These are phyloP conservation scores for Noctua janthina DNA, from an alignment of 2,888 invertebrate species.

Conservation along the genomic window DNA sequence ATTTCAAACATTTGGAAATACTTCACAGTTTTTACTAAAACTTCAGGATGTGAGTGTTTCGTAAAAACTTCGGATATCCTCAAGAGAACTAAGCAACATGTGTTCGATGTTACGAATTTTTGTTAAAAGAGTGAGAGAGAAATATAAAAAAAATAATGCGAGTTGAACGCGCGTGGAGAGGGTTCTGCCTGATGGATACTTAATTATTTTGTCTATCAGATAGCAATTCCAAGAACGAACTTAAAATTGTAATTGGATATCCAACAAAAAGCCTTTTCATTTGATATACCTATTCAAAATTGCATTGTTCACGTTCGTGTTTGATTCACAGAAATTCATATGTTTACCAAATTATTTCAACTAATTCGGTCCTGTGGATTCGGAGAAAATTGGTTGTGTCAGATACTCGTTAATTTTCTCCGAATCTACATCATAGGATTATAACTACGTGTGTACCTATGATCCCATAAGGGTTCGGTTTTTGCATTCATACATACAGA, in stretches of 20 bases:
- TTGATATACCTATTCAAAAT: background rate
- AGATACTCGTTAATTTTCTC: background rate
- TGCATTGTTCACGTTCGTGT: background rate
- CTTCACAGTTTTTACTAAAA: conserved; percentile 47
- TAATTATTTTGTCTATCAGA: background rate
- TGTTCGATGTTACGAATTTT: conserved; percentile 72
- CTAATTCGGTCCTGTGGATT: background rate
- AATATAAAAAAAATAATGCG: conserved; percentile 60
- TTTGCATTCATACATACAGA: background rate
- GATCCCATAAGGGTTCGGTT: background rate
- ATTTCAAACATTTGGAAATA: conserved; percentile 59
- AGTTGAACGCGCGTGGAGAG: background rate
- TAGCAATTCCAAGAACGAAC: background rate
- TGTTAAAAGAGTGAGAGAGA: conserved; percentile 54
- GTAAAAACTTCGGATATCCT: conserved; percentile 84
- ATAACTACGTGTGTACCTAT: background rate
- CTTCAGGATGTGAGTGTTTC: conserved; percentile 70
- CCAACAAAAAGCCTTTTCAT: background rate
- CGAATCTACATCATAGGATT: background rate
- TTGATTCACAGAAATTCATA: background rate
- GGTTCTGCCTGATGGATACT: background rate
- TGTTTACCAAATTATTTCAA: background rate
- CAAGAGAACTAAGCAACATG: conserved; percentile 73
- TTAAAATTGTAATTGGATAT: background rate
- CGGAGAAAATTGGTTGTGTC: background rate